Conservation (phyloP, 2,888 invertebrate genomes). For the Tetheella fluctuosa region DNA sequence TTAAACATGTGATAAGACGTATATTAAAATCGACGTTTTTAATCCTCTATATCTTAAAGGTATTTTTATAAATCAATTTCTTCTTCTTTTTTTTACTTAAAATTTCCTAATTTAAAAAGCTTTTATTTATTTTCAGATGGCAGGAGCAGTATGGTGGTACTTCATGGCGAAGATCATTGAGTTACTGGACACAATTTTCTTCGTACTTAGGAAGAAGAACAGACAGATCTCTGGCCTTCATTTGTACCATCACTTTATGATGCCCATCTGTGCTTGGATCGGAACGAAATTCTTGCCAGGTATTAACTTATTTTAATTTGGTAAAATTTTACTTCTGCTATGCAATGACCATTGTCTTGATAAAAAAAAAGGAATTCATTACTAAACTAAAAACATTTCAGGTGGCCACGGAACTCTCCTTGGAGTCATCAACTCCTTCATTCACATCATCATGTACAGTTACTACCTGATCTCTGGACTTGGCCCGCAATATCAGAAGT, state of each 20-base stretch:
- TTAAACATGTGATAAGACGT: background rate
- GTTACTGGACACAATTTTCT: conserved; percentile 92
- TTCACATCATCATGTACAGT: conserved; percentile 96
- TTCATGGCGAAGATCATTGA: conserved; percentile 91
- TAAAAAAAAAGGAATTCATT: too few species aligned
- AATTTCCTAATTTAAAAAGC: background rate
- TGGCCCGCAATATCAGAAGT: conserved; percentile 94
- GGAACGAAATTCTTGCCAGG: conserved; percentile 91
- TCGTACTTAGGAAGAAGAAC: conserved; percentile 94
- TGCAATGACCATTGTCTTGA: too few species aligned
- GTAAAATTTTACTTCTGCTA: too few species aligned
- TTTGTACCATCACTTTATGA: conserved; percentile 93
- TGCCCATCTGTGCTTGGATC: conserved; percentile 91
- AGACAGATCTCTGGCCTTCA: conserved; percentile 94
- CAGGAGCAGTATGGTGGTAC: conserved; percentile 89
- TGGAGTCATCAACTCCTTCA: conserved; percentile 93
- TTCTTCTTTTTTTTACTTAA: background rate
- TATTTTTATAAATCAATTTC: background rate
- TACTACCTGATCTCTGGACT: conserved; percentile 95
- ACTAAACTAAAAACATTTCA: too few species aligned
- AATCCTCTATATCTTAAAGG: background rate
- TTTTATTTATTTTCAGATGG: conserved; percentile 70
- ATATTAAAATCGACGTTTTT: background rate
- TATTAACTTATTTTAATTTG: too few species aligned
- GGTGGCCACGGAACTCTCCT: conserved; percentile 95